Evolutionary conservation across 1,140 invertebrate genomes (phyloP), one percentile per base, ranked within the genome.

Genomic region (Formica selysi): DNA sequence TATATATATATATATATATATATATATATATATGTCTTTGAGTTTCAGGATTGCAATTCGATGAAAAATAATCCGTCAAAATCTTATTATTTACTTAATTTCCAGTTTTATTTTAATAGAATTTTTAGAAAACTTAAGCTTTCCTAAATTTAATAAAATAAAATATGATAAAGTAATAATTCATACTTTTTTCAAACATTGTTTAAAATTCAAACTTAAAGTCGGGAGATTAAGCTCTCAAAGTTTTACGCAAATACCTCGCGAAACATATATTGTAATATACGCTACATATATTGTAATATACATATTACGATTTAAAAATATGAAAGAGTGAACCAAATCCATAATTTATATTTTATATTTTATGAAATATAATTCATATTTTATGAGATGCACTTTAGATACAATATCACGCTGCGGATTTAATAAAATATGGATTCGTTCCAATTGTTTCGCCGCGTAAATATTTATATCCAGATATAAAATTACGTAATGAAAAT

Each of bases 351-450:
- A 1, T 29, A 29, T 29, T 29, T 29, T 29, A 29, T 29, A 29
- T 29, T 29, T 29, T 29, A 29, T 1, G 26, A 29, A 29, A 29
- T 29, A 29, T 29, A 29, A 29, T 29, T 29, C 26, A 29, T 29
- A 29, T 29, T 29, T 73, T 61, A 81, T 70, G 51, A 83, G 38
- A 74, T 83, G 38, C 68, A 61, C 4, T 70, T 83, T 48, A 74
- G 68, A 73, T 81, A 70, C 7, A 19, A 11, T 10, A 26, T 48
- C 51, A 29, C 61, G 54, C 22, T 32, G 5, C 38, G 26, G 54
- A 61, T 19, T 74, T 61, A 19, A 61, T 29, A 64, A 83, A 83
- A 74, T 83, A 73, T 36, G 41, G 26, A 36, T 54, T 44, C 32
- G 67, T 36, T 61, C 16, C 26, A 73, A 29, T 48, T 68, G 19